Conservation (phyloP, 2,113 vertebrate genomes). For the Sinocyclocheilus grahami region DNA sequence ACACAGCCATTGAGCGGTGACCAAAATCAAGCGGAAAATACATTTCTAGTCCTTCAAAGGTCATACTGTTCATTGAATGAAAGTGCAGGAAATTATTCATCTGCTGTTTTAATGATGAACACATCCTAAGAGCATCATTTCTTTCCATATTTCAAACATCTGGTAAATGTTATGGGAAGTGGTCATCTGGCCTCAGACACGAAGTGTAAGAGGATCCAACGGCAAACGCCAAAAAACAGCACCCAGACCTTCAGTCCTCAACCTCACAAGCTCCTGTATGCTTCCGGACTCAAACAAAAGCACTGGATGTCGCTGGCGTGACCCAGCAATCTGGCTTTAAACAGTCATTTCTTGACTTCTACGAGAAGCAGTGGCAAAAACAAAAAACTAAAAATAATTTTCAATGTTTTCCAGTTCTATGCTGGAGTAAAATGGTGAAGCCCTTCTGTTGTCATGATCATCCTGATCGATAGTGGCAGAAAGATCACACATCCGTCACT, state of each 20-base stretch:
- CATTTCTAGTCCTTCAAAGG: neutral
- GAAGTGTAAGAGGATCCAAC: neutral
- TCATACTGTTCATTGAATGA: neutral
- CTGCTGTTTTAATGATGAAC: neutral
- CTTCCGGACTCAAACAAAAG: neutral
- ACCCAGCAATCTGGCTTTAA: neutral
- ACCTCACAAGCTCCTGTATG: neutral
- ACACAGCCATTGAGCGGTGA: neutral
- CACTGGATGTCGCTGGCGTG: neutral
- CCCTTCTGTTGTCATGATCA: neutral
- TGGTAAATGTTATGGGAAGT: neutral
- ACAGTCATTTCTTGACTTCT: neutral
- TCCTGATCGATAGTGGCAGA: neutral
- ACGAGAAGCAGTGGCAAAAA: neutral
- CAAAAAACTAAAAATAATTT: too few relatives aligned
- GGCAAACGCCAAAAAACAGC: neutral
- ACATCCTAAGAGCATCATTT: neutral
- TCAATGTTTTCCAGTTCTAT: neutral
- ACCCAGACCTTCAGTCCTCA: neutral
- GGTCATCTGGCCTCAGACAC: neutral
- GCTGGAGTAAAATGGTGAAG: neutral
- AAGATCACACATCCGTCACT: neutral
- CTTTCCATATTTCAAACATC: neutral
- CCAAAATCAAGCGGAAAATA: neutral
- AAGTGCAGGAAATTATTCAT: slow-evolving; percentile 2